Base-by-base conservation (phyloP, 2,888 invertebrate species). In the Phrixothrix hirtus region DNA sequence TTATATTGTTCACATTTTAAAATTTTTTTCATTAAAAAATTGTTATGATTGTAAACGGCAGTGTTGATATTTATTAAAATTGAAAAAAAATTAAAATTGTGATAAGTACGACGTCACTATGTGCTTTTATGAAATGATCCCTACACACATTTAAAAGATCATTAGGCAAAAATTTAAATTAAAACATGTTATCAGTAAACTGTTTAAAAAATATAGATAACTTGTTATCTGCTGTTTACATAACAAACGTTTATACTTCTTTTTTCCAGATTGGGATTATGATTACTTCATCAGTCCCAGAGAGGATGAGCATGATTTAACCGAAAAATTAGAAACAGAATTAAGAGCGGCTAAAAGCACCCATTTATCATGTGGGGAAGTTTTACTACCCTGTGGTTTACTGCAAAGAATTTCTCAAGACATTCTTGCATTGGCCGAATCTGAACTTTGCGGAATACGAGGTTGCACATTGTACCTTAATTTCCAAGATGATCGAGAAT, bases 381-480 rank as follows among this genome's bases (percentile, higher is more conserved):
- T 93, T 52, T 80, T 92, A 57, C 80, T 94, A 63, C 93, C 93
- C 26, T 86, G 87, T 42, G 89, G 90, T 73, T 83, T 93, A 58
- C 82, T 92, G 48, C 84, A 87, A 58, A 80, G 88, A 60, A 88
- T 93, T 55, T 86, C 93, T 35, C 81, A 85, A 60, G 88, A 92
- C 72, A 86, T 92, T 54, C 80, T 93, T 47, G 82, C 83, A 48
- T 84, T 89, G 77, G 89, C 93, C 1, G 91, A 92, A 70, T 85
- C 86, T 31, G 94, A 95, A 76, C 92, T 93, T 11, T 94, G 92
- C 77, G 94, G 94, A 47, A 83, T 93, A 27, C 79, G 90, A 63
- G 93, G 93, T 29, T 91, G 92, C 70, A 88, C 88, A 10, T 80
- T 93, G 54, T 89, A 87, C 74, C 86, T 93, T 46, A 87, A 89